Evolutionary conservation across 2,888 invertebrate genomes (phyloP).

Genomic region (Cylloceria caligata): DNA sequence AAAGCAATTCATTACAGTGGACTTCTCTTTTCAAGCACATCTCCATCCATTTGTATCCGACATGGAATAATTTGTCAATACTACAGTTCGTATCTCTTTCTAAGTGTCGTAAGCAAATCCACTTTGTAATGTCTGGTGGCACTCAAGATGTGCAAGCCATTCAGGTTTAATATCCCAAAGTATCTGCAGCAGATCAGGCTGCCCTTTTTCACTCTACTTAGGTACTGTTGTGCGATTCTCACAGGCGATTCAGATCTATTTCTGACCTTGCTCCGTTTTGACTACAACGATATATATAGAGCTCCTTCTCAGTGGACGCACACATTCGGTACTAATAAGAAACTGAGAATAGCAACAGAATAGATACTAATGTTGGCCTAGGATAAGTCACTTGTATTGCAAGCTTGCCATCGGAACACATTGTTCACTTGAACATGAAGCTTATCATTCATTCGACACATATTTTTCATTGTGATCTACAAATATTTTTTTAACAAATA

Average conservation of each 20-base stretch:
- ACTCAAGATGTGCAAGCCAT: constrained; percentile 24
- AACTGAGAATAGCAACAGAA: constrained; percentile 60
- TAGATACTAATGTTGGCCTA: constrained; percentile 13
- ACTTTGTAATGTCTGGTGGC: neutral
- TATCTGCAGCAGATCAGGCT: constrained; percentile 3
- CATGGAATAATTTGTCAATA: neutral
- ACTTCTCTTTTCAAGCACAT: too few relatives aligned
- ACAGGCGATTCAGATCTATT: constrained; percentile 71
- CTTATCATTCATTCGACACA: constrained; percentile 13
- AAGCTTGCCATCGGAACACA: constrained; percentile 16
- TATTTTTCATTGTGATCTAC: constrained; percentile 12
- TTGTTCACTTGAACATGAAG: constrained; percentile 2
- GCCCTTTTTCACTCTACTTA: constrained; percentile 12
- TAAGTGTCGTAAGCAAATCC: neutral
- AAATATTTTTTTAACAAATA: neutral
- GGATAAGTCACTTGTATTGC: constrained; percentile 3
- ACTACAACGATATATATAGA: constrained; percentile 72
- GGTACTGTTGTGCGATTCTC: constrained; percentile 67
- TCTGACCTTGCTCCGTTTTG: constrained; percentile 71
- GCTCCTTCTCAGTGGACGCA: constrained; percentile 63
- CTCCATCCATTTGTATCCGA: neutral
- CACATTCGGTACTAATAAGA: constrained; percentile 54
- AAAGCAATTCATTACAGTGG: too few relatives aligned
- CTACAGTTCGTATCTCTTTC: neutral
- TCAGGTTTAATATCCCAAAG: constrained; percentile 22